phyloP scores from a whole-genome alignment of 2,113 vertebrate species.

The Gymnorhina tibicen region DNA sequence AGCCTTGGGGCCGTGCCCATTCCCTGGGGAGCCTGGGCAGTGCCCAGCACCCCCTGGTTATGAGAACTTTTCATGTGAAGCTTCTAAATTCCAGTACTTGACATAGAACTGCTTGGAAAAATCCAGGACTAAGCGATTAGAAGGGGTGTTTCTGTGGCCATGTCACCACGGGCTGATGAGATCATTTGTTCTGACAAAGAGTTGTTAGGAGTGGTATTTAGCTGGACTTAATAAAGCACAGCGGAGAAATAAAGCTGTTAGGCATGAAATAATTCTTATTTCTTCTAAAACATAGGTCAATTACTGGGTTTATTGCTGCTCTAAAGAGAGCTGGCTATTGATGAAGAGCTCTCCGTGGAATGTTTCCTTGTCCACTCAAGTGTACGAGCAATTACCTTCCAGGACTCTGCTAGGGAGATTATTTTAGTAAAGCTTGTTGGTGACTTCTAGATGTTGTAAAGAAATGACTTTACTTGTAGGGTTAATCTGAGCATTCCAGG shows the following conservation, averaged over 20 bases:
- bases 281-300: slow-evolving; percentile 44
- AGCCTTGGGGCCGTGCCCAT: accelerated
- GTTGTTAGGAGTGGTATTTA: background rate
- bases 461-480: background rate
- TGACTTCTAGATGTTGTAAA: background rate
- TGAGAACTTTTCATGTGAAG: background rate
- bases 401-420: background rate
- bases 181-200: background rate
- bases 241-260: slow-evolving; percentile 18
- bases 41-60: background rate
- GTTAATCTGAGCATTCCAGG: background rate
- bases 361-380: slow-evolving; percentile 34
- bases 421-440: slow-evolving; percentile 21
- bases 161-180: background rate
- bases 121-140: background rate
- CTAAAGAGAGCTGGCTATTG: slow-evolving; percentile 21
- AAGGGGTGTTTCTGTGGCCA: background rate
- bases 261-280: slow-evolving; percentile 1
- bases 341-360: slow-evolving; percentile 14
- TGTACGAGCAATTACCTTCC: slow-evolving; percentile 7
- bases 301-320: slow-evolving; percentile 33
- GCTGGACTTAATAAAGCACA: slow-evolving; percentile 11
- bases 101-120: background rate
- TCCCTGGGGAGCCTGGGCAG: background rate
- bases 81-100: background rate